Conservation (phyloP, 2,797 vertebrate genomes). For the Centropyge bicolor region DNA sequence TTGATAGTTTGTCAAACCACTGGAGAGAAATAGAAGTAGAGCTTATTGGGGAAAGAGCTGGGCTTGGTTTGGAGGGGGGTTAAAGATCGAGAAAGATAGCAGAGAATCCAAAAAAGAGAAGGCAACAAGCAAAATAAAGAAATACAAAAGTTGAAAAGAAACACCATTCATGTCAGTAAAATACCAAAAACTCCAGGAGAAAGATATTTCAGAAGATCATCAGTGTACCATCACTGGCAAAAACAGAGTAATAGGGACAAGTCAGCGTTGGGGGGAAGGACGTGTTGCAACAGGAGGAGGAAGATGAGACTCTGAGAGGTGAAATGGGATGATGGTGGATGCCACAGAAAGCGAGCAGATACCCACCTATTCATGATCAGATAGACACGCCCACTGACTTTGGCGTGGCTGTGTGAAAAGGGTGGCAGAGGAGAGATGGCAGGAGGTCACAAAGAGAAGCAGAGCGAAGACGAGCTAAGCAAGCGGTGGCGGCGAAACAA, state of each 20-base stretch:
- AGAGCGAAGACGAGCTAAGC: conserved; percentile 49
- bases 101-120: conserved; percentile 21
- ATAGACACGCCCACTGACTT: conserved; percentile 98
- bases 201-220: conserved; percentile 27
- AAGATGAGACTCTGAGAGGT: conserved; percentile 38
- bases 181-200: neutral
- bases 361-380: conserved; percentile 99
- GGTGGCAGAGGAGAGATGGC: conserved; percentile 80
- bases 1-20: conserved; percentile 24
- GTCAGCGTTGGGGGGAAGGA: neutral
- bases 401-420: conserved; percentile 92
- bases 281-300: conserved; percentile 36
- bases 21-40: conserved; percentile 20
- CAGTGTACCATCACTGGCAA: conserved; percentile 20
- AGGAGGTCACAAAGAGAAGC: conserved; percentile 74
- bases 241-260: conserved; percentile 14
- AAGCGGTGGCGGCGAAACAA: conserved; percentile 37
- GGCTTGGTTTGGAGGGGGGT: neutral
- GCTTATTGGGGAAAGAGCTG: conserved; percentile 1
- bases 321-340: conserved; percentile 64
- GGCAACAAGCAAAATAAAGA: conserved; percentile 74
- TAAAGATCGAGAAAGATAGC: conserved; percentile 17
- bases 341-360: conserved; percentile 83
- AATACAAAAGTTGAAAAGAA: conserved; percentile 36
- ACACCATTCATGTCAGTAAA: conserved; percentile 32